These are phyloP conservation scores for Thalassophryne amazonica DNA, from an alignment of 2,797 vertebrate genomes.

Conservation along the genomic window DNA sequence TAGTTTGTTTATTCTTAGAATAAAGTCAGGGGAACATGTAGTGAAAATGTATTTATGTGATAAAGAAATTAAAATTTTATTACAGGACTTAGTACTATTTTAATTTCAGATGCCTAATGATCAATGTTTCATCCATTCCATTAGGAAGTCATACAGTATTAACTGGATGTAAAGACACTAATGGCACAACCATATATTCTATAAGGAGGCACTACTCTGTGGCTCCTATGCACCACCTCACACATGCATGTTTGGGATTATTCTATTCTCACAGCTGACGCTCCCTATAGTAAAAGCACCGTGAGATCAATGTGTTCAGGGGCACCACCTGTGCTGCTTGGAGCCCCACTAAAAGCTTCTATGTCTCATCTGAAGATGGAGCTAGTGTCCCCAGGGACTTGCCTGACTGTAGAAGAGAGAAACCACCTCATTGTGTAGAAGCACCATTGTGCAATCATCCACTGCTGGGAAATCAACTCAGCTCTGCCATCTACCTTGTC, in stretches of 20 bases:
- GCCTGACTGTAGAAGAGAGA: conserved; percentile 24
- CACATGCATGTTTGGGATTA: conserved; percentile 15
- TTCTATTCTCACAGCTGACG: conserved; percentile 34
- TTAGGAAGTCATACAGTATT: conserved; percentile 36
- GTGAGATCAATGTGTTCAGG: conserved; percentile 55
- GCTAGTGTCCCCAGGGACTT: conserved; percentile 37
- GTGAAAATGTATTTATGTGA: no score
- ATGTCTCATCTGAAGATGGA: conserved; percentile 43
- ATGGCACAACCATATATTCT: neutral
- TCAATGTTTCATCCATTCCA: no score
- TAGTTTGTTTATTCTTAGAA: no score
- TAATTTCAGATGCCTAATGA: no score
- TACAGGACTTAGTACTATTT: no score
- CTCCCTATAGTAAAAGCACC: conserved; percentile 39
- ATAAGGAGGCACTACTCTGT: neutral
- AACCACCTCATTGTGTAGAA: conserved; percentile 23
- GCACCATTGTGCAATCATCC: conserved; percentile 2
- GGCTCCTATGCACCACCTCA: conserved; percentile 22
- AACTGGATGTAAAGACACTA: conserved; percentile 27
- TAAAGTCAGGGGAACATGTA: no score
- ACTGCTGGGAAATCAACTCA: conserved; percentile 38
- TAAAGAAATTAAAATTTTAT: no score
- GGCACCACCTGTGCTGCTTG: conserved; percentile 53
- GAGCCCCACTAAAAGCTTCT: conserved; percentile 62
- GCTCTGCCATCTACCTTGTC: conserved; percentile 8